Base-by-base conservation (phyloP, 35 echinoderm and acorn worm species). In the Lytechinus variegatus region DNA sequence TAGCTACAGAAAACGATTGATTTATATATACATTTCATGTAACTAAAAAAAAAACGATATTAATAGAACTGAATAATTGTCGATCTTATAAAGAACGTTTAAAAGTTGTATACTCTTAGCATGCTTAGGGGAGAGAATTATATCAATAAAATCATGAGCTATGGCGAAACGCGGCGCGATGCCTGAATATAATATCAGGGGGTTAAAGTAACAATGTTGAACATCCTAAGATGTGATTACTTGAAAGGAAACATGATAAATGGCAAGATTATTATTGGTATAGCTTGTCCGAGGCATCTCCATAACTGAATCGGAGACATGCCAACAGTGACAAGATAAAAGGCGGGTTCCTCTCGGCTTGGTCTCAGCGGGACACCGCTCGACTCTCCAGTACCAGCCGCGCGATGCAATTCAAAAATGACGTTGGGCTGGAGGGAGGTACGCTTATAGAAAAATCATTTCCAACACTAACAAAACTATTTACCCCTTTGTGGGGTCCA, bases 401-500 rank as follows among this genome's bases (percentile, higher is more conserved):
- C 92, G 53, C 21, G n/a, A 53, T 29, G 88, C 88, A 44, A 90
- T 90, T 90, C 88, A 90, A 28, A 90, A 44, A 90, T 90, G 88
- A 90, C 88, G 52, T 90, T 54, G 24, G 29, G 88, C 52, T 52
- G 9, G 52, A 54, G 88, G 88, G 88, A 52, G 88, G 88, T 54
- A 54, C 88, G 88, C 88, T 90, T 90, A 90, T 54, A 90, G 52
- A 54, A 90, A 90, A 90, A 90, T 90, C 88, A 90, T 90, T 90
- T 90, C 88, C 88, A 90, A 90, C 88, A 90, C 88, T 90, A 90
- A 90, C 88, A 90, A 90, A 90, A 90, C 88, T 90, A 44, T 90
- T 90, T 90, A 52, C 88, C 88, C 88, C 24, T 16, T 90, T 90
- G 88, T 90, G 88, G 88, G 88, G 88, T 90, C 88, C 88, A 54